Conservation (phyloP, 2,797 vertebrate species). For the Thunnus albacares region DNA sequence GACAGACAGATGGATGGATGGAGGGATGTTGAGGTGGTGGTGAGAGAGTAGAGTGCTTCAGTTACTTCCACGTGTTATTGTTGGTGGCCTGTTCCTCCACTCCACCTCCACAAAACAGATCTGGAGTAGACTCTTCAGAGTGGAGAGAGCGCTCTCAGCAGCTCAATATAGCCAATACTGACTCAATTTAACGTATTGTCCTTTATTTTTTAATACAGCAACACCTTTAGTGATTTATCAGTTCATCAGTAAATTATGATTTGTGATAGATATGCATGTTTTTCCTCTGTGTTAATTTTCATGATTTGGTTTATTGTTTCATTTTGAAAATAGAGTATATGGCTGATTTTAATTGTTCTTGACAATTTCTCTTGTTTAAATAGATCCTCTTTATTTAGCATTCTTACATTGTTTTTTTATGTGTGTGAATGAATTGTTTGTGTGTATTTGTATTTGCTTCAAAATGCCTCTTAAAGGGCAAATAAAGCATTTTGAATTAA, state of each 20-base stretch:
- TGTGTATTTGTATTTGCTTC: background rate
- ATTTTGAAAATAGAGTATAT: background rate
- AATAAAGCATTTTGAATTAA: background rate
- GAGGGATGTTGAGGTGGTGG: conserved; percentile 48
- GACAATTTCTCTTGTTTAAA: background rate
- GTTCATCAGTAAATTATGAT: background rate
- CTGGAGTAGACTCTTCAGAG: conserved; percentile 76
- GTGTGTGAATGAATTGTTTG: background rate
- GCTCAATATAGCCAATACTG: conserved; percentile 63
- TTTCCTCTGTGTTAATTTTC: background rate
- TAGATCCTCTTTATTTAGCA: background rate
- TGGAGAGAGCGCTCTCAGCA: conserved; percentile 69
- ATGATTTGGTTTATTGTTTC: background rate
- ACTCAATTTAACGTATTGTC: conserved; percentile 49
- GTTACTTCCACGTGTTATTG: conserved; percentile 72
- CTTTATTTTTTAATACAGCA: conserved; percentile 19
- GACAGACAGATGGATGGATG: conserved; percentile 19
- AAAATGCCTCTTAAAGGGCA: fast-evolving
- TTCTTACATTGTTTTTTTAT: background rate
- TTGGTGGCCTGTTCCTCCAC: conserved; percentile 66
- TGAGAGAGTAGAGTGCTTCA: conserved; percentile 61
- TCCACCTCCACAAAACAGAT: conserved; percentile 73
- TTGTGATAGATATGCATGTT: background rate
- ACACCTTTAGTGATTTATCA: background rate
- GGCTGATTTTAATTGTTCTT: background rate